Base-by-base conservation (phyloP, 2,797 vertebrate genomes). In the Avahi laniger region DNA sequence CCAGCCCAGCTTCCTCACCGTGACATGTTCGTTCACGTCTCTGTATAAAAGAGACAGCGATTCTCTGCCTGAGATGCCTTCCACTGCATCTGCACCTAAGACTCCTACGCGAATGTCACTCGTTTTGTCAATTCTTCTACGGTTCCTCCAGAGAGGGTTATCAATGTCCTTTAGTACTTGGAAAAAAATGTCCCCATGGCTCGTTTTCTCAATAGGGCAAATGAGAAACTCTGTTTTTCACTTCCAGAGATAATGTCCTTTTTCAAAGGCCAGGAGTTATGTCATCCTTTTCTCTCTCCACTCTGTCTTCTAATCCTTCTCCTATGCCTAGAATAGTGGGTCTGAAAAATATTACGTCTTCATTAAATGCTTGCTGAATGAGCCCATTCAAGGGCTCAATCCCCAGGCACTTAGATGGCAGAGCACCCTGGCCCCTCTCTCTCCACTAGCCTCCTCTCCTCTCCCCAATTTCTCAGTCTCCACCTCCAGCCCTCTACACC, bases 1-100 rank as follows among this genome's bases (percentile, higher is more conserved):
- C 2, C 12, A 38, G 9, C 41, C 12, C 9, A 7, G 24, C 20
- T 14, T 48, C 50, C 30, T 43, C 83, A 35, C 57, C 52, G 1
- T 0, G 3, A 63, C 28, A 14, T 0, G 28, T 3, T 33, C n/a
- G n/a, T 30, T 38, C 43, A 48, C 2, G 1, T 6, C 26, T 28
- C 67, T 12, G 7, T 46, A 41, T 18, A 43, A 54, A 24, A 61
- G 18, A 59, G 33, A 18, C n/a, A 0, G 5, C 24, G 57, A 5
- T 48, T 41, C 76, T 70, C 52, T 7, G 41, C 17, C 82, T 50
- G 8, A 92, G 46, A 52, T 7, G 28, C 43, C 57, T 83, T 84
- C n/a, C 38, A 76, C 54, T 24, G 20, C n/a, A 35, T 15, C n/a
- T 72, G n/a, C 9, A 35, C 50, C 20, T 22, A 26, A 88, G 11